Conservation (phyloP, 1,140 invertebrate genomes). For the Drosophila baimaii region DNA sequence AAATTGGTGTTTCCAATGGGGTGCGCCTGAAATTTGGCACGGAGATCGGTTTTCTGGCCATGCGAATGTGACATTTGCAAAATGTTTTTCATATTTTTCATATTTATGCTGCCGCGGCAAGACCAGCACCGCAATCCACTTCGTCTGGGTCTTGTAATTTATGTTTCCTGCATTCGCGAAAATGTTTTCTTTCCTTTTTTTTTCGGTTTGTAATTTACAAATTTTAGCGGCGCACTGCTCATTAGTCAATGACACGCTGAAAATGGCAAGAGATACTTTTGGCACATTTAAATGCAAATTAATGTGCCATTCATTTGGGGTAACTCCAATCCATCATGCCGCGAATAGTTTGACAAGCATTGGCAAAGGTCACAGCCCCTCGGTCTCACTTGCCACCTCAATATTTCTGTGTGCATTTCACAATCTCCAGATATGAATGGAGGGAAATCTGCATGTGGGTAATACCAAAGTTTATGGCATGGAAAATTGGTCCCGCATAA, state of each 20-base stretch:
- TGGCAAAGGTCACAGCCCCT: constrained; percentile 40
- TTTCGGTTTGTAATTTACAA: constrained; percentile 41
- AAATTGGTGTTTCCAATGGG: constrained; percentile 34
- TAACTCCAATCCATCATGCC: constrained; percentile 41
- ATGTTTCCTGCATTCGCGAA: constrained; percentile 52
- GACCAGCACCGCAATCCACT: constrained; percentile 34
- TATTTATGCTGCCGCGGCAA: constrained; percentile 15
- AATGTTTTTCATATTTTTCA: constrained; percentile 56
- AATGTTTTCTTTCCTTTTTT: constrained; percentile 38
- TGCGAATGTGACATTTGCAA: constrained; percentile 56
- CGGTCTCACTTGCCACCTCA: constrained; percentile 26
- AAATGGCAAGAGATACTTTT: constrained; percentile 52
- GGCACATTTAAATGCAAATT: constrained; percentile 57
- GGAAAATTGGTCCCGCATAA: constrained; percentile 40
- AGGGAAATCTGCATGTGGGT: constrained; percentile 31
- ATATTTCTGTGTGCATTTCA: constrained; percentile 14
- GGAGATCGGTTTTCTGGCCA: constrained; percentile 46
- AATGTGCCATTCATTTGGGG: constrained; percentile 51
- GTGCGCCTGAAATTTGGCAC: constrained; percentile 43
- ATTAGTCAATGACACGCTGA: constrained; percentile 54
- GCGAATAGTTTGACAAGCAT: constrained; percentile 38
- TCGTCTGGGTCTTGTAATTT: constrained; percentile 45
- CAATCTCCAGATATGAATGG: constrained; percentile 15
- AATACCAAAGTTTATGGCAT: constrained; percentile 50
- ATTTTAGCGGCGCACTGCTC: constrained; percentile 43